Percentiles rank a stretch among this genome's conserved stretches.
These are phyloP conservation scores for Nowickia ferox DNA, from an alignment of 2,888 invertebrate species.

Conservation along the genomic window DNA sequence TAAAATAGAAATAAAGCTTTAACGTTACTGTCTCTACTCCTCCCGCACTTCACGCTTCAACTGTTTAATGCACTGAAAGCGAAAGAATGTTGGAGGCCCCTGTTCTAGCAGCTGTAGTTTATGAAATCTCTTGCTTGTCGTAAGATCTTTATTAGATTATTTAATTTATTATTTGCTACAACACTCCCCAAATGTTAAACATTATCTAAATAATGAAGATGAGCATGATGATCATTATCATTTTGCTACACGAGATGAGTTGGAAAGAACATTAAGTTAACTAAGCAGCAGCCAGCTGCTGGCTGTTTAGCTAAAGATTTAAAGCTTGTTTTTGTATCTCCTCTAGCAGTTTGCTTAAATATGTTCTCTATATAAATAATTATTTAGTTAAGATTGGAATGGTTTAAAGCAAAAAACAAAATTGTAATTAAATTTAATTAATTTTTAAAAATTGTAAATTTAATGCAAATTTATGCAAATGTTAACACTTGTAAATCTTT, in stretches of 20 bases:
- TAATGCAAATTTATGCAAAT: slow-evolving; percentile 70
- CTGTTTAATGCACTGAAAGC: background rate
- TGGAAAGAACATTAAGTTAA: slow-evolving; percentile 43
- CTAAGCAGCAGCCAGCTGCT: slow-evolving; percentile 31
- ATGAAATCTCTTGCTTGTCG: background rate
- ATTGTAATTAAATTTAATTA: slow-evolving; percentile 70
- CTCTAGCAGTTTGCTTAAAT: slow-evolving; percentile 14
- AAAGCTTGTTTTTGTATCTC: background rate
- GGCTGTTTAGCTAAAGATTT: slow-evolving; percentile 30
- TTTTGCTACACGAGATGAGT: slow-evolving; percentile 26
- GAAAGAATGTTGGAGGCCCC: background rate
- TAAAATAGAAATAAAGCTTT: slow-evolving; percentile 4
- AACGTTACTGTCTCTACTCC: background rate
- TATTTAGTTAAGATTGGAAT: slow-evolving; percentile 4
- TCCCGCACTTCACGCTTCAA: background rate
- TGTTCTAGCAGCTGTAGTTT: background rate
- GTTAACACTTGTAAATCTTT: slow-evolving; percentile 63
- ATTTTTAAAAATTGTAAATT: slow-evolving; percentile 64
- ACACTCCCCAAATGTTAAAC: slow-evolving; percentile 29
- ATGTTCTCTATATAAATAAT: slow-evolving; percentile 5
- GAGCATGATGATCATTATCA: slow-evolving; percentile 35
- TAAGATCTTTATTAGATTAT: slow-evolving; percentile 19
- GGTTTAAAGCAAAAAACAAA: background rate
- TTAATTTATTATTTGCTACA: slow-evolving; percentile 48
- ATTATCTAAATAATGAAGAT: slow-evolving; percentile 16